A percentile compares a stretch with the other conserved stretches of the same genome.
These are phyloP conservation scores for Indicator indicator DNA, from an alignment of 2,113 vertebrate species.

Conservation along the genomic window DNA sequence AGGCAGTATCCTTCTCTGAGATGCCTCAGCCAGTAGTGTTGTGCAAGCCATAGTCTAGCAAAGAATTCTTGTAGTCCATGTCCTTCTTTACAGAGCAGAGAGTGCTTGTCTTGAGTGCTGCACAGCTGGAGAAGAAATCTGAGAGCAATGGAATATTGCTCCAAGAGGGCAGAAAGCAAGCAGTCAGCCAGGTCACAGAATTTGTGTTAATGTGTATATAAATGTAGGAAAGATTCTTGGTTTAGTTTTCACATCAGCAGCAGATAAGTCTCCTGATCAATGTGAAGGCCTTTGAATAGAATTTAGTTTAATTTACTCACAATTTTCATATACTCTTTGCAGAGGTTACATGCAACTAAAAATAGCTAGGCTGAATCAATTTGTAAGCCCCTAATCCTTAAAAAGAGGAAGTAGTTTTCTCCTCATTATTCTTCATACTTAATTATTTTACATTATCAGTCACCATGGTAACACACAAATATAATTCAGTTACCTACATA, in stretches of 20 bases:
- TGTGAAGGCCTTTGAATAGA: conserved; percentile 51
- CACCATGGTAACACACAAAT: conserved; percentile 73
- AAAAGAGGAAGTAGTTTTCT: conserved; percentile 78
- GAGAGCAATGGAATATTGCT: not conserved
- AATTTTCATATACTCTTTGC: conserved; percentile 65
- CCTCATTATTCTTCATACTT: conserved; percentile 74
- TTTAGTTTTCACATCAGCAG: conserved; percentile 46
- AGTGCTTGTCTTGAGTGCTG: not conserved
- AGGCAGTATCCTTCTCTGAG: not conserved
- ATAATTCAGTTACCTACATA: conserved; percentile 63
- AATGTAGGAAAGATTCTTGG: conserved; percentile 6
- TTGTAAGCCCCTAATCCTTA: conserved; percentile 74
- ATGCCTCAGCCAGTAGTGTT: not conserved
- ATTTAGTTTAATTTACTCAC: conserved; percentile 61
- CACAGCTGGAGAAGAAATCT: not conserved
- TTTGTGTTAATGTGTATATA: not conserved
- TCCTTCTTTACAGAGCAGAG: not conserved
- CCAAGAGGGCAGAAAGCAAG: not conserved
- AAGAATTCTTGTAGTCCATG: not conserved
- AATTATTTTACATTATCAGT: conserved; percentile 79
- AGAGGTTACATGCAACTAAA: conserved; percentile 67
- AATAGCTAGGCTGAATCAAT: conserved; percentile 74
- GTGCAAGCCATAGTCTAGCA: accelerated
- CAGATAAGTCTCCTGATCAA: conserved; percentile 45
- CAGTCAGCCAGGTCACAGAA: not conserved